Evolutionary conservation across 1,140 invertebrate genomes (phyloP).

Genomic region (Prorops nasuta): DNA sequence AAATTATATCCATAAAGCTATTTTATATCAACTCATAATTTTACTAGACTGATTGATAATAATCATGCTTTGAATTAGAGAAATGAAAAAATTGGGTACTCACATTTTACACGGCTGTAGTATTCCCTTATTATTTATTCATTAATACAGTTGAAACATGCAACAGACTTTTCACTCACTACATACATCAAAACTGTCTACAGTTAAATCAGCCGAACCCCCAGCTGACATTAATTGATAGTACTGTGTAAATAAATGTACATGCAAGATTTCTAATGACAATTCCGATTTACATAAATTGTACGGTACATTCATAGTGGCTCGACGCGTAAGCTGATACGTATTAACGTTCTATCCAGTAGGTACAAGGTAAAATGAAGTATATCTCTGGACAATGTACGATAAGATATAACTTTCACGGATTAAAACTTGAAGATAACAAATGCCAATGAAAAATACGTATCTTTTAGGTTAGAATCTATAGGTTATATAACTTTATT

Average conservation of each 20-base stretch:
- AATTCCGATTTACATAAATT: slow-evolving; percentile 13
- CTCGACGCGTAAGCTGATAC: slow-evolving; percentile 1
- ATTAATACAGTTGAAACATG: slow-evolving; percentile 13
- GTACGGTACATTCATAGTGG: slow-evolving; percentile 16
- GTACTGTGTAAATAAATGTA: slow-evolving; percentile 11
- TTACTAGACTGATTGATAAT: too few species aligned
- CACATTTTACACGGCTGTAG: background rate
- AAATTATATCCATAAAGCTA: too few species aligned
- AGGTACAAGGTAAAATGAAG: slow-evolving; percentile 9
- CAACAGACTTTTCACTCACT: slow-evolving; percentile 15
- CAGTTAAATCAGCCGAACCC: slow-evolving; percentile 3
- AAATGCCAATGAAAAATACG: background rate
- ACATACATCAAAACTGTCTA: slow-evolving; percentile 14
- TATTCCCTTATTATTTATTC: slow-evolving; percentile 1
- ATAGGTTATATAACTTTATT: slow-evolving; percentile 19
- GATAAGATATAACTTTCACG: slow-evolving; percentile 23
- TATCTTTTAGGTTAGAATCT: slow-evolving; percentile 22
- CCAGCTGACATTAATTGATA: slow-evolving; percentile 16
- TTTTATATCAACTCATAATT: too few species aligned
- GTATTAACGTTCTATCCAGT: slow-evolving; percentile 5
- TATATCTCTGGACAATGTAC: background rate
- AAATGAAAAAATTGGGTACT: slow-evolving; percentile 11
- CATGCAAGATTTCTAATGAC: slow-evolving; percentile 7
- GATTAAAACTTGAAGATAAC: background rate
- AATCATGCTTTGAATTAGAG: slow-evolving; percentile 1